Evolutionary conservation across 2,113 vertebrate species (phyloP).

Genomic region (Morone chrysops): DNA sequence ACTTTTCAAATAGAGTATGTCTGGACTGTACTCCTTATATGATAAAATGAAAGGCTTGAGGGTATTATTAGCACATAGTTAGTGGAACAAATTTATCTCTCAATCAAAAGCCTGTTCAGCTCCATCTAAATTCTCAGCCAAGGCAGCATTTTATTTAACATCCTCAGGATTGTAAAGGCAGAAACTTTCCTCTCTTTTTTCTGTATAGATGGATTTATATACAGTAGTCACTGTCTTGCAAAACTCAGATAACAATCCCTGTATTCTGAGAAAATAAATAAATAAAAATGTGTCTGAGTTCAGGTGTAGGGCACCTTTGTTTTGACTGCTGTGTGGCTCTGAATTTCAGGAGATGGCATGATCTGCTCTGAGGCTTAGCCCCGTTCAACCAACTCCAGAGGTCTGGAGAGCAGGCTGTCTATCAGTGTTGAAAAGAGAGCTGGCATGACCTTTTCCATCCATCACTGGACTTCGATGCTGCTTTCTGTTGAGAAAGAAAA

Average conservation of each 20-base stretch:
- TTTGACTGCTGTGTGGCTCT: constrained; percentile 33
- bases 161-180: constrained; percentile 17
- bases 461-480: constrained; percentile 27
- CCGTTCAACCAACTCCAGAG: constrained; percentile 48
- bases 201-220: not conserved
- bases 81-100: constrained; percentile 65
- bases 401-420: constrained; percentile 46
- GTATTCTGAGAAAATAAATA: constrained; percentile 33
- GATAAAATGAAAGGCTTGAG: constrained; percentile 22
- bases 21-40: too few species aligned
- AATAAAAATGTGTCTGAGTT: constrained; percentile 54
- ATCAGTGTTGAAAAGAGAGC: constrained; percentile 29
- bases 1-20: too few species aligned
- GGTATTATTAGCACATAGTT: constrained; percentile 47
- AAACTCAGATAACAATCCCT: constrained; percentile 16
- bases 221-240: not conserved
- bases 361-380: constrained; percentile 62
- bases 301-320: constrained; percentile 63
- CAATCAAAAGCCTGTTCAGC: constrained; percentile 41
- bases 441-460: constrained; percentile 46
- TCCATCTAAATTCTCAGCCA: constrained; percentile 6
- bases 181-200: not conserved
- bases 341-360: constrained; percentile 41
- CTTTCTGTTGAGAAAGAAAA: constrained; percentile 17
- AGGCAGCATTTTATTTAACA: constrained; percentile 19